Conservation (phyloP, 2,797 vertebrate species). For the Hippoglossus hippoglossus region DNA sequence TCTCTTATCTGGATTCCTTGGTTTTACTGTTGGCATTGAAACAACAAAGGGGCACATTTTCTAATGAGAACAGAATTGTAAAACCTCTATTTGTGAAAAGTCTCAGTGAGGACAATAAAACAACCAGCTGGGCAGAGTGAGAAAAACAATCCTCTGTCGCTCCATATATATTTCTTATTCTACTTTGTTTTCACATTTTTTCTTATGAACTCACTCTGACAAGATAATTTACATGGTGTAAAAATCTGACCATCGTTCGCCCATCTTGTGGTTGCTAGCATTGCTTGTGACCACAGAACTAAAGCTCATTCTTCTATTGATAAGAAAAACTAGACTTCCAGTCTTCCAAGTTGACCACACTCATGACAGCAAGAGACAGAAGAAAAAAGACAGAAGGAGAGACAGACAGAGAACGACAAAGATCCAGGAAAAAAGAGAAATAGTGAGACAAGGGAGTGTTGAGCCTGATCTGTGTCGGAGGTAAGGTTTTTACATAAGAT, state of each 20-base stretch:
- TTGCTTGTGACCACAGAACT: conserved; percentile 17
- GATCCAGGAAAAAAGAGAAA: background rate
- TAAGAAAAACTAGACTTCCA: background rate
- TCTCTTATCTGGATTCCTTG: conserved; percentile 39
- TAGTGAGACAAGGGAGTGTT: background rate
- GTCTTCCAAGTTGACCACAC: background rate
- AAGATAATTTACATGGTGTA: conserved; percentile 15
- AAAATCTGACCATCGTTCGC: background rate
- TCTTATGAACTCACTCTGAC: conserved; percentile 19
- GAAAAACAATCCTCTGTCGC: conserved; percentile 19
- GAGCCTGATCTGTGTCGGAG: background rate
- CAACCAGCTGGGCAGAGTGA: background rate
- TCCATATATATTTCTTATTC: background rate
- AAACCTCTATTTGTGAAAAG: conserved; percentile 35
- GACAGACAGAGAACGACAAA: background rate
- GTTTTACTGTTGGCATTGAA: conserved; percentile 37
- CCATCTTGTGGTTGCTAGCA: background rate
- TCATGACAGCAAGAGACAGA: conserved; percentile 6
- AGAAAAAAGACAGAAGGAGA: background rate
- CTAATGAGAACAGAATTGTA: conserved; percentile 45
- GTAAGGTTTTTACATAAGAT: background rate
- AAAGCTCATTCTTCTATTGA: conserved; percentile 9
- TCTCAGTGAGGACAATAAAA: conserved; percentile 20
- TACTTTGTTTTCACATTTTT: background rate
- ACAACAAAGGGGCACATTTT: conserved; percentile 42